Conservation (phyloP, 1,140 invertebrate genomes). For the Drosophila orena region DNA sequence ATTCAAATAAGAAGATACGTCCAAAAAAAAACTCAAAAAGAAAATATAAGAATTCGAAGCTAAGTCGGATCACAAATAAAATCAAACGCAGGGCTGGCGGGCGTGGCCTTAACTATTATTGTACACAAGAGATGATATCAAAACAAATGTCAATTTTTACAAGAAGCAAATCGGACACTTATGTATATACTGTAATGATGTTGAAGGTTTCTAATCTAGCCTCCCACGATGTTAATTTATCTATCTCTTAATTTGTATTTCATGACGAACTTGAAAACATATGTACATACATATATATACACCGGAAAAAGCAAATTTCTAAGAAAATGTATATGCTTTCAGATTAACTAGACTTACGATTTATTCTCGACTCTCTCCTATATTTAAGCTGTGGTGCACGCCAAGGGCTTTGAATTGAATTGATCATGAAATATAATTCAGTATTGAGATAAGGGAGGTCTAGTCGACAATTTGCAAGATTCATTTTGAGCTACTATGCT, state of each 20-base stretch:
- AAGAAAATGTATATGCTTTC: slow-evolving; percentile 35
- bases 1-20: slow-evolving; percentile 57
- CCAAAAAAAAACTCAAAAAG: slow-evolving; percentile 17
- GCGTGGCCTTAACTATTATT: slow-evolving; percentile 34
- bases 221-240: background rate
- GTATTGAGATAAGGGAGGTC: slow-evolving; percentile 46
- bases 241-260: background rate
- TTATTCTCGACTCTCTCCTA: slow-evolving; percentile 16
- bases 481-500: slow-evolving; percentile 39
- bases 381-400: slow-evolving; percentile 59
- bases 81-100: slow-evolving; percentile 41
- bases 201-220: slow-evolving; percentile 25
- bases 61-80: slow-evolving; percentile 18
- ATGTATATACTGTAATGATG: slow-evolving; percentile 36
- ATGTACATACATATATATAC: background rate
- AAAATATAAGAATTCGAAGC: background rate
- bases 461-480: slow-evolving; percentile 50
- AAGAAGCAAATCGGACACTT: slow-evolving; percentile 14
- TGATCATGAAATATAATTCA: slow-evolving; percentile 34
- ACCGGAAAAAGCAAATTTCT: background rate
- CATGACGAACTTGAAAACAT: slow-evolving; percentile 4
- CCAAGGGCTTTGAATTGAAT: slow-evolving; percentile 64
- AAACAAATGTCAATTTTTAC: slow-evolving; percentile 73
- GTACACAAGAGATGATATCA: slow-evolving; percentile 66
- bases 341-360: slow-evolving; percentile 44